A percentile compares a stretch with the other conserved stretches of the same genome.
Conservation (phyloP, 2,797 vertebrate species). For the Lepilemur ruficaudatus region DNA sequence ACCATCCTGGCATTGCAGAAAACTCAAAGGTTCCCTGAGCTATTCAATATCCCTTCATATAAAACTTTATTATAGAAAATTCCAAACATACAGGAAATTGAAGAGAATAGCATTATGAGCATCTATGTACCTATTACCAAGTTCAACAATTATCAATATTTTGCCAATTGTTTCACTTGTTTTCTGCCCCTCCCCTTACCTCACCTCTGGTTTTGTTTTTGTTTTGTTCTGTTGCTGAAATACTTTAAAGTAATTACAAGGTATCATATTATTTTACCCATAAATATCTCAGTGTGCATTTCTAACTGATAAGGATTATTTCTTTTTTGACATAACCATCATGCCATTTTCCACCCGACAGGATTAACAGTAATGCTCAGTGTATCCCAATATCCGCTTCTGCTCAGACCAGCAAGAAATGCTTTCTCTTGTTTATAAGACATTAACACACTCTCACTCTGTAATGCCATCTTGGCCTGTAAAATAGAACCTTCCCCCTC, state of each 20-base stretch:
- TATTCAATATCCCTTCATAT: background rate
- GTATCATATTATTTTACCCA: background rate
- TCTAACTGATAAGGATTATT: background rate
- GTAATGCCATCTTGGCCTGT: background rate
- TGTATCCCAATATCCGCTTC: background rate
- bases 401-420: background rate
- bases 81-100: background rate
- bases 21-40: background rate
- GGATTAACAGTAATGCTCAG: background rate
- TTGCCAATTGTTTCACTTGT: background rate
- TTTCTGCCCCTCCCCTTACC: background rate
- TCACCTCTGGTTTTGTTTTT: background rate
- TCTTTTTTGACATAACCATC: background rate
- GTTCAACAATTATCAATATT: background rate
- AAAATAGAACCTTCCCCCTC: background rate
- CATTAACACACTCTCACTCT: accelerated
- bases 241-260: conserved; percentile 20
- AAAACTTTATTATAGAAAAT: background rate
- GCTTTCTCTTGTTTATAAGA: background rate
- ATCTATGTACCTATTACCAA: background rate
- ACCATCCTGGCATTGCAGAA: background rate
- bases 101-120: background rate
- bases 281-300: background rate
- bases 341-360: background rate
- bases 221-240: background rate